Percentiles rank a stretch among this genome's conserved stretches.
These are phyloP conservation scores for Charina bottae DNA, from an alignment of 2,113 vertebrate species.

Conservation along the genomic window DNA sequence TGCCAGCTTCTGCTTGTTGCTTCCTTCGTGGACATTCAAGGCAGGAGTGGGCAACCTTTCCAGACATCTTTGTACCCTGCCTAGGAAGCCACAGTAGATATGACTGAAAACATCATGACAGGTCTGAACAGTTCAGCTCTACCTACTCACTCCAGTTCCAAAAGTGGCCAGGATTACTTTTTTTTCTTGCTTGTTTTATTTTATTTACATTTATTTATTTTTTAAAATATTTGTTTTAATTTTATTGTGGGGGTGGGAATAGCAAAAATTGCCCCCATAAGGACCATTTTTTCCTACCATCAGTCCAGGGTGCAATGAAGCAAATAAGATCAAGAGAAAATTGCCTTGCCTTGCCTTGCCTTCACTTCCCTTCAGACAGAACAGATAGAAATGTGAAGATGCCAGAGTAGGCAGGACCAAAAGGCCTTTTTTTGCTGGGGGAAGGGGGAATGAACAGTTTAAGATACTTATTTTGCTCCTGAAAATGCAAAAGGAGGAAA, in stretches of 20 bases:
- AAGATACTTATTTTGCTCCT: not conserved
- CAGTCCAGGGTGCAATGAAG: no score
- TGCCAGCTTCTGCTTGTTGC: not conserved
- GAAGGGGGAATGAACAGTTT: not conserved
- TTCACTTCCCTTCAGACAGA: not conserved
- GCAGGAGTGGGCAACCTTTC: not conserved
- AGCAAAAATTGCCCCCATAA: no score
- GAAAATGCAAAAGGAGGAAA: not conserved
- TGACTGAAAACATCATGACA: not conserved
- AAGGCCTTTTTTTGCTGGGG: not conserved
- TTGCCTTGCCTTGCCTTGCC: no score
- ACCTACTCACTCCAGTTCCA: not conserved
- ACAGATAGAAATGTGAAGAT: not conserved
- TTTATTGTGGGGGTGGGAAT: no score
- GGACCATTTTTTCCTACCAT: no score
- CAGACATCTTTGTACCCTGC: not conserved
- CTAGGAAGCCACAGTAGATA: not conserved
- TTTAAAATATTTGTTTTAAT: no score
- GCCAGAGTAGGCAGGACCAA: not conserved
- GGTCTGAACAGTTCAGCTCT: not conserved
- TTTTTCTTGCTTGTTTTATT: no score
- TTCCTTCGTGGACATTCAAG: not conserved
- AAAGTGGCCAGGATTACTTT: no score
- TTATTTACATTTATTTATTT: no score
- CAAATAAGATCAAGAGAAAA: no score